phyloP scores from a whole-genome alignment of 2,888 invertebrate species.

The Eutolmus rufibarbis region DNA sequence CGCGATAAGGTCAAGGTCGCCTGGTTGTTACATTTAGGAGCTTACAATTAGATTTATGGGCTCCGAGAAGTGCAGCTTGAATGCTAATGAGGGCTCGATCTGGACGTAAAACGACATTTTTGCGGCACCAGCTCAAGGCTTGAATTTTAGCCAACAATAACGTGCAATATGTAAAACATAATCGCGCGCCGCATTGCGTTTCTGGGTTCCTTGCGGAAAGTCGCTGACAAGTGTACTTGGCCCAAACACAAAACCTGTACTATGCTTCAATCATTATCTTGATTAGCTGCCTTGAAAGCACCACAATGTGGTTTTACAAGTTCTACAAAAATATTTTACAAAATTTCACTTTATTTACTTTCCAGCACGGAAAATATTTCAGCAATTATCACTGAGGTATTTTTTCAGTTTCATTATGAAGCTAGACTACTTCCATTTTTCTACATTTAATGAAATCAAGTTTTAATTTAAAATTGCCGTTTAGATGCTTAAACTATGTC shows the following conservation, averaged over 20 bases:
- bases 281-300: neutral
- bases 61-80: slow-evolving; percentile 1
- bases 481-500: too few species aligned
- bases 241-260: neutral
- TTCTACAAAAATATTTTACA: neutral
- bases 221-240: neutral
- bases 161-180: neutral
- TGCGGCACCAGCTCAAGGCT: neutral
- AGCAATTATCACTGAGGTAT: neutral
- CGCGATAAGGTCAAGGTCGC: slow-evolving; percentile 26
- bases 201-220: neutral
- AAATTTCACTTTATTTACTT: neutral
- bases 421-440: too few species aligned
- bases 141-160: neutral
- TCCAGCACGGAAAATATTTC: neutral
- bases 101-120: neutral
- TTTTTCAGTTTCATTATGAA: neutral
- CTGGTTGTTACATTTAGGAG: neutral
- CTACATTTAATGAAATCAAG: too few species aligned
- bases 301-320: neutral
- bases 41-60: slow-evolving; percentile 27
- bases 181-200: neutral
- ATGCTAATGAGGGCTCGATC: neutral
- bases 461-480: too few species aligned
- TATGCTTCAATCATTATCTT: neutral